These are phyloP conservation scores for Oophaga pumilio DNA, from an alignment of 2,113 vertebrate species.

Conservation along the genomic window DNA sequence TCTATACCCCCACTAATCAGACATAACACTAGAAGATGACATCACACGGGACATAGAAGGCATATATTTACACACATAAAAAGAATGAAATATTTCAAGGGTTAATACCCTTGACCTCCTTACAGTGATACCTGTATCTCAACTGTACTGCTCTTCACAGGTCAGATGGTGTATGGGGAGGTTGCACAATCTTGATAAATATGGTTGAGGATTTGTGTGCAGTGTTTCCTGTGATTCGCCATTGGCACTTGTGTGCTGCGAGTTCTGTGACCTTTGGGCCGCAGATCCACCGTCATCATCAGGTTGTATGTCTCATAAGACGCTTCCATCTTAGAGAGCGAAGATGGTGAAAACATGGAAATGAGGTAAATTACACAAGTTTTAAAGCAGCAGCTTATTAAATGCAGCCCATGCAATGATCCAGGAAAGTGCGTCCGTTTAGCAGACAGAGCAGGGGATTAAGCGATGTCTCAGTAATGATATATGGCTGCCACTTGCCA, in stretches of 20 bases:
- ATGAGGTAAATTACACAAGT: background rate
- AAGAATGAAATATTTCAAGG: too few relatives aligned
- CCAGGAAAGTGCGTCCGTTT: background rate
- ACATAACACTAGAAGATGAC: too few relatives aligned
- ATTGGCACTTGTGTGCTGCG: background rate
- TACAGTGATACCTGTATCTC: too few relatives aligned
- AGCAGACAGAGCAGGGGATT: background rate
- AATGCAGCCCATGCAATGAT: background rate
- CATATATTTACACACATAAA: too few relatives aligned
- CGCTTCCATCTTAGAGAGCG: background rate
- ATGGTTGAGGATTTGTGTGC: too few relatives aligned
- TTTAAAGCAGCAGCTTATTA: background rate
- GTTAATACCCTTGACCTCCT: too few relatives aligned
- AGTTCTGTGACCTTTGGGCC: background rate
- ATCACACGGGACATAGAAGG: too few relatives aligned
- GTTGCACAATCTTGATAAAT: too few relatives aligned
- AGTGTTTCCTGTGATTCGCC: background rate
- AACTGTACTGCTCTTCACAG: too few relatives aligned
- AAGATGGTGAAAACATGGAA: background rate
- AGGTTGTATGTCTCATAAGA: background rate
- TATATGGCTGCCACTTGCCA: conserved; percentile 11
- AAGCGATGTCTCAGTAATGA: background rate
- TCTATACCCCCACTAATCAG: too few relatives aligned
- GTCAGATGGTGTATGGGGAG: too few relatives aligned
- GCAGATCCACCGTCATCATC: background rate